Evolutionary conservation across 2,797 vertebrate species (phyloP), one percentile per base, ranked within the genome.

Genomic region (Harpagifer antarcticus): DNA sequence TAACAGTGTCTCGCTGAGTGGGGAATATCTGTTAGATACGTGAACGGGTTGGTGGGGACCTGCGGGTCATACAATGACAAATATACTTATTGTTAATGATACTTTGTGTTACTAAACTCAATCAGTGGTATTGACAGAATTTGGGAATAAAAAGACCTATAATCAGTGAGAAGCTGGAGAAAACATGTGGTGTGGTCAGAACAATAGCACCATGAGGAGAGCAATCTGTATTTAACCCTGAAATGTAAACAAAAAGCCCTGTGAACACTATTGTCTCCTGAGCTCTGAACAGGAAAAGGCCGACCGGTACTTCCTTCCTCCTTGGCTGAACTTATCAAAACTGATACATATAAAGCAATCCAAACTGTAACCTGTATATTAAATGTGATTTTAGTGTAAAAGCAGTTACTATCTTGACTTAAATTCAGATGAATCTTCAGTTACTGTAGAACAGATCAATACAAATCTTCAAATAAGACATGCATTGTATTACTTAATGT

Each of bases 281-380:
- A 33, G 2, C 50, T 53, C 31, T 58, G 74, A 69, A 77, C 86
- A 90, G 91, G 92, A 93, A 93, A 88, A 55, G 83, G 59, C 78
- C 43, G 82, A 81, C 7, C 33, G 15, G 75, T 3, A 23, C 40
- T 52, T 63, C 62, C 66, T 68, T 48, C n/a, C 20, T 50, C 12
- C 33, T 10, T 9, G 40, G 6, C 13, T 63, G 6, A 27, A 59
- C 19, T 19, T 48, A n/a, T 33, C 6, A 13, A 56, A 63, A 52
- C 12, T 37, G 58, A 49, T 40, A 53, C 0, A 43, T 40, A 27
- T 27, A 3, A 68, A 49, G 2, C 0, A 3, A 3, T 8, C 54
- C 1, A 33, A 52, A 53, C 42, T 23, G 17, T 17, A 45, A 15
- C 55, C 56, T 10, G 5, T 37, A 37, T 37, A 37, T 37, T 37